Conservation (phyloP, 2,888 invertebrate genomes). For the Therioaphis trifolii region DNA sequence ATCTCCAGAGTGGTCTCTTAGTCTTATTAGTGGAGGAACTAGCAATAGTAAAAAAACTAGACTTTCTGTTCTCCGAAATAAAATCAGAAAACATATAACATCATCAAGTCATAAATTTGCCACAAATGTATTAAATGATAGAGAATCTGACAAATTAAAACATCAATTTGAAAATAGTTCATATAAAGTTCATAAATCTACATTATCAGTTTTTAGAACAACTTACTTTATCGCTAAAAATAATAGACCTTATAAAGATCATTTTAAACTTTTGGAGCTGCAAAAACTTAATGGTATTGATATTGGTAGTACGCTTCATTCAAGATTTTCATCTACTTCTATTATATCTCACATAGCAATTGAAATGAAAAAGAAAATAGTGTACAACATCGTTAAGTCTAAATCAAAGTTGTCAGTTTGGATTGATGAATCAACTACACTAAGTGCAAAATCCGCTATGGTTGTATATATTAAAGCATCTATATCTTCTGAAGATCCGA, state of each 20-base stretch:
- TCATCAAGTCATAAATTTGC: slow-evolving; percentile 11
- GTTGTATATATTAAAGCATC: too few relatives aligned
- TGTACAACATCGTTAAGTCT: too few relatives aligned
- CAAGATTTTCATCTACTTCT: slow-evolving; percentile 8
- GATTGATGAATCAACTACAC: too few relatives aligned
- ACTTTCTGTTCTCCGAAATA: slow-evolving; percentile 13
- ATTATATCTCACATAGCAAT: too few relatives aligned
- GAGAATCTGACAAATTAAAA: slow-evolving; percentile 35
- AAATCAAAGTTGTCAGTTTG: too few relatives aligned
- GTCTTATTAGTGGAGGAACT: slow-evolving; percentile 6
- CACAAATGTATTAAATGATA: slow-evolving; percentile 1
- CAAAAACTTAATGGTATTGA: neutral
- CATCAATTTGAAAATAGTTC: slow-evolving; percentile 26
- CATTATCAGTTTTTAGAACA: slow-evolving; percentile 6
- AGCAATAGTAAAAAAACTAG: slow-evolving; percentile 22
- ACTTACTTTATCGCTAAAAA: neutral
- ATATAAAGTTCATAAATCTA: slow-evolving; percentile 28
- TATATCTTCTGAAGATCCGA: too few relatives aligned
- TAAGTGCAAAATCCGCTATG: too few relatives aligned
- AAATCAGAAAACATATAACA: slow-evolving; percentile 1
- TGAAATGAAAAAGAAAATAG: too few relatives aligned
- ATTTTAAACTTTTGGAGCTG: slow-evolving; percentile 21
- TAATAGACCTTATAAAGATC: slow-evolving; percentile 21
- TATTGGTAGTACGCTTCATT: neutral
- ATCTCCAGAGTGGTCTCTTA: slow-evolving; percentile 15